Percentiles rank a stretch among this genome's conserved stretches.
These are phyloP conservation scores for Myiagra hebetior DNA, from an alignment of 2,113 vertebrate species.

Conservation along the genomic window DNA sequence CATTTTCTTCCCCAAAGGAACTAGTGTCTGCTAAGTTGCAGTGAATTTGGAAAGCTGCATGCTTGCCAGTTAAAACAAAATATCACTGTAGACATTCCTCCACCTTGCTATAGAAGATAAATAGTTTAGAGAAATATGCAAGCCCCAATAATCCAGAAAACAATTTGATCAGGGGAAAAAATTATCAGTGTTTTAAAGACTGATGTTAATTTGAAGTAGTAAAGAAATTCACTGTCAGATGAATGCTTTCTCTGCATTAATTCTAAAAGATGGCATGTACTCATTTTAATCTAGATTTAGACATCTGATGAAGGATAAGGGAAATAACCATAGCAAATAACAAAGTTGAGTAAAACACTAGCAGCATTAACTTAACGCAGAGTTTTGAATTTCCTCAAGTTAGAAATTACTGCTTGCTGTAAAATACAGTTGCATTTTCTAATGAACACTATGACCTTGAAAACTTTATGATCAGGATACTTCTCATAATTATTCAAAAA, in stretches of 20 bases:
- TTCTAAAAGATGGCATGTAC: not conserved
- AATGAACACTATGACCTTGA: not conserved
- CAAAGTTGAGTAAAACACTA: not conserved
- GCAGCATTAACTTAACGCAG: not conserved
- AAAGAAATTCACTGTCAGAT: slow-evolving; percentile 16
- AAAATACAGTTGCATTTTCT: not conserved
- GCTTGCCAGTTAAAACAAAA: not conserved
- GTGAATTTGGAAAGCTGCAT: not conserved
- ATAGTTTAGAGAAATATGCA: not conserved
- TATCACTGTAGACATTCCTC: not conserved
- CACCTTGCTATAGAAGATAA: not conserved
- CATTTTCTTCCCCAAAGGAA: not conserved
- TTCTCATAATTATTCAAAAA: not conserved
- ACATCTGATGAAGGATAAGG: not conserved
- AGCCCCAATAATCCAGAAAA: not conserved
- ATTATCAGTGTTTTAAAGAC: not conserved
- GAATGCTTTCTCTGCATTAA: not conserved
- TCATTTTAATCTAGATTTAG: not conserved
- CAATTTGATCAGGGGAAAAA: not conserved
- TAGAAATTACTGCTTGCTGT: not conserved
- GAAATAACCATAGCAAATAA: not conserved
- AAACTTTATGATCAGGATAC: not conserved
- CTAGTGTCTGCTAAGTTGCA: not conserved
- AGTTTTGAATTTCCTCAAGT: not conserved
- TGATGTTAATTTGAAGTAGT: not conserved